Base-by-base conservation (phyloP, 2,113 vertebrate genomes). In the Puffinus mauretanicus region DNA sequence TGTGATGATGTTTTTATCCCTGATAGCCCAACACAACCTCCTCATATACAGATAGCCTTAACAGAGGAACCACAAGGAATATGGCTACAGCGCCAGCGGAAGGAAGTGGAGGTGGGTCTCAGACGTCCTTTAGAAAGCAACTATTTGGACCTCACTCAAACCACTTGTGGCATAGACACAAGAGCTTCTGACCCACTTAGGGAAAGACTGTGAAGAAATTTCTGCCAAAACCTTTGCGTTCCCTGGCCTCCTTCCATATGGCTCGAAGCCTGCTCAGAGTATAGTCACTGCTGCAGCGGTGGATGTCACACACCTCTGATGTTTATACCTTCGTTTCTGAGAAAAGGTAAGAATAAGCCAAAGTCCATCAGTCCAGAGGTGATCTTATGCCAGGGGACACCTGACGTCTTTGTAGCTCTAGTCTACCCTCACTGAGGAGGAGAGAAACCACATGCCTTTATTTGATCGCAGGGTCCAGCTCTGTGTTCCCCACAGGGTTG, bases 81-180 rank as follows among this genome's bases (percentile, higher is more conserved):
- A 24, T 0, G 9, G 40, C 62, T 67, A 13, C 24, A 49, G n/a
- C 3, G 13, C 16, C 55, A 44, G 13, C 1, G 14, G n/a, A 61
- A 67, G 47, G 66, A 78, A 86, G 57, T 2, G 3, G 70, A 69
- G 60, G 19, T 47, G 13, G 25, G 15, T 60, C 77, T 88, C n/a
- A 13, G 30, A 13, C 46, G 18, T 32, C 65, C 69, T 94, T 85
- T 17, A 77, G 40, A 93, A 73, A 85, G 66, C 25, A 58, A 11
- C 6, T 58, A 1, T 66, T 81, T 73, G 64, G 42, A 83, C 36
- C n/a, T 44, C 58, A 67, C 60, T 89, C 55, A 94, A 88, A 82
- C 14, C 60, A 90, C 66, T 60, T 4, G 10, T 77, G 58, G 61
- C 44, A 73, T 11, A 38, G 76, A 65, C 1, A 75, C 4, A 52